Base-by-base conservation (phyloP, 2,888 invertebrate species). In the Drosophila eohydei region DNA sequence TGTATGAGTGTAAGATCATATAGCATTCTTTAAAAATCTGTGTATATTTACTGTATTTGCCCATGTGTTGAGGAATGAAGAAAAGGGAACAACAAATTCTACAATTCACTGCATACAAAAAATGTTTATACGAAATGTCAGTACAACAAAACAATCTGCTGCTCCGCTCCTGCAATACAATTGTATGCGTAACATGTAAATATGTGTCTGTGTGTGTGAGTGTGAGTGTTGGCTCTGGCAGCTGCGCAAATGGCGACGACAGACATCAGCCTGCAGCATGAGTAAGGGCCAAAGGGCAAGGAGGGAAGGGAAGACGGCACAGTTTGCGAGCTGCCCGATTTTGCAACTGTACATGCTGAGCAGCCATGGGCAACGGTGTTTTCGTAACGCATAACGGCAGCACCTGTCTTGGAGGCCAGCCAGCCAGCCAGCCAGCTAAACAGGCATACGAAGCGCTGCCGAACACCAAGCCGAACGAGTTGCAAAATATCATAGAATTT, bases 341-440 rank as follows among this genome's bases (percentile, higher is more conserved):
- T 83, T 81, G 83, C 87, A 88, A 83, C 86, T 83, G 78, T 78
- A 80, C 78, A 70, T 65, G 62, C 46, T 43, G 50, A 43, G 51
- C 36, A 32, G 14, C 26, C 14, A 40, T 38, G 28, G 46, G 54
- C 48, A 52, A 30, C 60, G 38, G 28, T 60, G 74, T 74, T 83
- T 88, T 89, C 83, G 89, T 89, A 90, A 87, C 71, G 80, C 78
- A 81, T 80, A 86, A 78, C 83, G 80, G 80, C 91, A 83, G 91
- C 91, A 91, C 91, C 91, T 91, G 91, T 88, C 90, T 87, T 80
- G 65, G 80, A 75, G 80, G 76, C 80, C 74, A 58, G 63, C 59
- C 55, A 55, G 41, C 21, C 21, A 21, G 21, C 21, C 21, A 38
- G 7, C 4, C 32, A 40, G 52, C 58, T n/a, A 41, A 41, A 11